Evolutionary conservation across 2,888 invertebrate genomes (phyloP), one percentile per base, ranked within the genome.

Genomic region (Ophraella communa): DNA sequence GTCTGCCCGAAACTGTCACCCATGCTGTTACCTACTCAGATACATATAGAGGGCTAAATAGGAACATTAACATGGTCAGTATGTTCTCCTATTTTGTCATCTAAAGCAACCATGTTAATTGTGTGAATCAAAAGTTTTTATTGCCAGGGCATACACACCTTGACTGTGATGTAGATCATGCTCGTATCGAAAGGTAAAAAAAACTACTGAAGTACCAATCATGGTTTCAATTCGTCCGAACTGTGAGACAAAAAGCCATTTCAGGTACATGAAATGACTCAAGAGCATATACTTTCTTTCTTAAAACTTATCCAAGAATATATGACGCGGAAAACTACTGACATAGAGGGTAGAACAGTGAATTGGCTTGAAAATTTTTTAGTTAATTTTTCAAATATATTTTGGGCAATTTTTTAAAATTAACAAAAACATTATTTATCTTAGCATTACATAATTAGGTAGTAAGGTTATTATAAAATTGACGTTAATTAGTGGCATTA

Each of bases 31-130:
- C 62, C 20, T 68, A 71, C 47, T 72, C 70, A 45, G 71, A 70
- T 35, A 66, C 67, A 63, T 71, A 70, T 66, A 70, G 70, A 4
- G 72, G 68, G 14, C 72, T 71, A 66, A 72, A 73, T 54, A 65
- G 68, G 52, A 70, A 72, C 39, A 68, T 67, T 21, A 67, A 63
- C 47, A n/a, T 72, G 61, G 59, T 67, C 51, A 55, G 54, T 39
- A 71, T 73, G 71, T 66, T 72, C 54, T 44, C 65, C 23, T 62
- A 62, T 42, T 42, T 42, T 33, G 1, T 33, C 30, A 30, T 27
- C 33, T 49, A 18, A 20, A 58, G 45, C 17, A 24, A 23, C 21
- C 23, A 51, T 33, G 30, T 58, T 58, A 3, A 51, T 17, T 45
- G 45, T 20, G 23, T 51, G 18, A 49, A 58, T 49, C 58, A 47